These are phyloP conservation scores for Muscicapa adusta DNA, from an alignment of 2,113 vertebrate species.

Conservation along the genomic window DNA sequence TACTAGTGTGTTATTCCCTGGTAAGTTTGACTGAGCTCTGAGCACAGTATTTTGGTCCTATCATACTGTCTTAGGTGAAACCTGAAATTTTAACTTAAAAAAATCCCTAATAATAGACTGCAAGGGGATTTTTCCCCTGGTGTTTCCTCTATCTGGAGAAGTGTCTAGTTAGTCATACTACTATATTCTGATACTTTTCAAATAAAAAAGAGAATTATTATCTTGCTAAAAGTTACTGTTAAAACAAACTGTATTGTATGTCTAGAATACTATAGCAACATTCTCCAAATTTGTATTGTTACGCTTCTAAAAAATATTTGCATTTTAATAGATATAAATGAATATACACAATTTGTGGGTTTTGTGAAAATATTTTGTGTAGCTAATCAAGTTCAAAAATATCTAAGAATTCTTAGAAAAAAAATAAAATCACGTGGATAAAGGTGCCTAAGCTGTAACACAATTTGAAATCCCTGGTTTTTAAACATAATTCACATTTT, in stretches of 20 bases:
- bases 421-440: background rate
- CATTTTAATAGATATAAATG: background rate
- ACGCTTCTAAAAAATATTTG: background rate
- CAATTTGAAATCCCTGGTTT: background rate
- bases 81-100: background rate
- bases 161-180: background rate
- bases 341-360: background rate
- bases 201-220: background rate
- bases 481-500: background rate
- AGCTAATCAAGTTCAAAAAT: background rate
- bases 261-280: background rate
- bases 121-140: background rate
- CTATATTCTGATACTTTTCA: background rate
- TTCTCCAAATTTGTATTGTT: background rate
- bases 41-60: background rate
- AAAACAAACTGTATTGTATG: background rate
- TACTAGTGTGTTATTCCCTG: background rate
- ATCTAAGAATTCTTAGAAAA: background rate
- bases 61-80: background rate
- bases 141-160: background rate
- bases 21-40: background rate
- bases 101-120: accelerated
- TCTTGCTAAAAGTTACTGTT: background rate
- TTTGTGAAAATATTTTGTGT: background rate
- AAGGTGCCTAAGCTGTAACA: background rate